phyloP scores from a whole-genome alignment of 2,113 vertebrate genomes.

The Platichthys flesus region DNA sequence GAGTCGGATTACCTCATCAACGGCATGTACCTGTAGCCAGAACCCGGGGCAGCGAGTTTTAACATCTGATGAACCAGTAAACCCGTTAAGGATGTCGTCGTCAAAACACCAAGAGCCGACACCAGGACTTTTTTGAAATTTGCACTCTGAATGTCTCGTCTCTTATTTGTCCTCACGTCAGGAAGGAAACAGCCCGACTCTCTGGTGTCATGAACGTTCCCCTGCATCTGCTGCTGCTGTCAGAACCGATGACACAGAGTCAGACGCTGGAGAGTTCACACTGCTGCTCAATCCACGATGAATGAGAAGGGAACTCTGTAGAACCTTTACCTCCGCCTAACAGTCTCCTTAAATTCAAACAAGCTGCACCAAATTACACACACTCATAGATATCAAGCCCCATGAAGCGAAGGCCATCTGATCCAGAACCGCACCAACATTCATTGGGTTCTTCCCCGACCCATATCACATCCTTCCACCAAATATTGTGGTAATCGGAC shows the following conservation, averaged over 20 bases:
- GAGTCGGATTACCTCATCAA: slow-evolving; percentile 99
- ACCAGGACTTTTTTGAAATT: slow-evolving; percentile 28
- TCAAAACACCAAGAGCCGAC: not conserved
- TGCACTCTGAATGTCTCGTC: slow-evolving; percentile 33
- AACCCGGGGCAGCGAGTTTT: not conserved
- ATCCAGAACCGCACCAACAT: no score
- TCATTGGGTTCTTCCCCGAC: no score
- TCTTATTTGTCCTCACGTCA: slow-evolving; percentile 25
- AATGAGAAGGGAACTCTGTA: no score
- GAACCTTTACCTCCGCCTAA: no score
- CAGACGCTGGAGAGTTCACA: no score
- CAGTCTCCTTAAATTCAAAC: no score
- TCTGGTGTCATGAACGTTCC: slow-evolving; percentile 16
- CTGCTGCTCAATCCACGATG: not conserved
- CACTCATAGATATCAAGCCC: no score
- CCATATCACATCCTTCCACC: no score
- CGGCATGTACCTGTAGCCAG: slow-evolving; percentile 95
- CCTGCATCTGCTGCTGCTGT: slow-evolving; percentile 33
- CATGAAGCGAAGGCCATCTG: no score
- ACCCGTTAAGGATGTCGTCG: no score
- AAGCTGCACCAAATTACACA: no score
- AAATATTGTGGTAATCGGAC: no score
- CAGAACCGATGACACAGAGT: not conserved
- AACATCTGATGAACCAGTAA: not conserved
- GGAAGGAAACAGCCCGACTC: slow-evolving; percentile 11